phyloP scores from a whole-genome alignment of 1,140 invertebrate genomes.

The Lepidurus packardi region DNA sequence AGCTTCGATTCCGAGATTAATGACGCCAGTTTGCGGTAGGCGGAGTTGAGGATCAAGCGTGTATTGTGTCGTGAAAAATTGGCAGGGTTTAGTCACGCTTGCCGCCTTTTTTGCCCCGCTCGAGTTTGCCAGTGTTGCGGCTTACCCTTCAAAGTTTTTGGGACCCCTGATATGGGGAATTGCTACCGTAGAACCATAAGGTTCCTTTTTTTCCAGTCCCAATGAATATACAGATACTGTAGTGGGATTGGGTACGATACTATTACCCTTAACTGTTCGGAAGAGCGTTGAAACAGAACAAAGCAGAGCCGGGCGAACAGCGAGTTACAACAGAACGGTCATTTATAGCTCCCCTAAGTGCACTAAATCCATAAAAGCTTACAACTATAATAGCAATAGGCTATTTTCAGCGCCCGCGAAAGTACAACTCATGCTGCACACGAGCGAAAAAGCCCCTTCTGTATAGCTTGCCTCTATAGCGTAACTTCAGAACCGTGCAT shows the following conservation, averaged over 20 bases:
- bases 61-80: neutral
- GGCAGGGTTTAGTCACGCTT: neutral
- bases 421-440: conserved; percentile 14
- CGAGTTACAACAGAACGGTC: neutral
- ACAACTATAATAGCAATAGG: conserved; percentile 22
- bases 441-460: conserved; percentile 1
- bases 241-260: neutral
- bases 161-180: neutral
- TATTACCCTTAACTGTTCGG: neutral
- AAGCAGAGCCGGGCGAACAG: neutral
- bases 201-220: neutral
- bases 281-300: neutral
- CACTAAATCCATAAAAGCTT: conserved; percentile 20
- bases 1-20: neutral
- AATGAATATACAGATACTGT: neutral
- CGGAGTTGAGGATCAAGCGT: neutral
- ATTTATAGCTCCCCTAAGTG: conserved; percentile 15
- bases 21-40: neutral
- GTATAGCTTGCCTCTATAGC: neutral
- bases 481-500: neutral
- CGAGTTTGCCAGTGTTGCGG: too few relatives aligned
- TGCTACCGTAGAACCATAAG: neutral
- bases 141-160: too few relatives aligned
- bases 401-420: conserved; percentile 6
- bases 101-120: neutral